A percentile compares a stretch with the other conserved stretches of the same genome.
Conservation (phyloP, 2,888 invertebrate species). For the Drosophila helvetica region DNA sequence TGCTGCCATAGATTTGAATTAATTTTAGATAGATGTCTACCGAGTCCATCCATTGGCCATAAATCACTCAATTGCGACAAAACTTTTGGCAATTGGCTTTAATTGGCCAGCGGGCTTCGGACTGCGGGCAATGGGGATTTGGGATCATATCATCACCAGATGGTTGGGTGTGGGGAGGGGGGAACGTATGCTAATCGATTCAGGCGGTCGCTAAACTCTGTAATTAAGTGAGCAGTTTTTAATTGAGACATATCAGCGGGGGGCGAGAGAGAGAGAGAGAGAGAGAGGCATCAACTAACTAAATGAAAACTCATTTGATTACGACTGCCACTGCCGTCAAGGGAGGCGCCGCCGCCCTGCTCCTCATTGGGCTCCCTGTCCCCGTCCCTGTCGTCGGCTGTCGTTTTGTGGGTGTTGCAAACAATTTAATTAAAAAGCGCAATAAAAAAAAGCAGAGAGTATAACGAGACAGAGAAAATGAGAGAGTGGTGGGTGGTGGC, state of each 20-base stretch:
- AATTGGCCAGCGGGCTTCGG: constrained; percentile 9
- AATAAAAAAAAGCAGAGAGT: constrained; percentile 66
- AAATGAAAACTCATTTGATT: constrained; percentile 33
- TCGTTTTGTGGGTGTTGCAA: constrained; percentile 39
- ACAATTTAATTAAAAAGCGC: constrained; percentile 75
- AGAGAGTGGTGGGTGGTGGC: neutral
- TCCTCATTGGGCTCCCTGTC: constrained; percentile 23
- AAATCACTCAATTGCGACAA: constrained; percentile 35
- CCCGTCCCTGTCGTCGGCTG: constrained; percentile 37
- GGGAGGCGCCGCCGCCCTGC: neutral
- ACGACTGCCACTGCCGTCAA: neutral
- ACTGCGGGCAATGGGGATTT: neutral
- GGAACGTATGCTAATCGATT: constrained; percentile 29
- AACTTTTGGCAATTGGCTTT: constrained; percentile 20
- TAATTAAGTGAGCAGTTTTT: constrained; percentile 42
- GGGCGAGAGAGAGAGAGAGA: constrained; percentile 21
- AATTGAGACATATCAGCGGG: constrained; percentile 38
- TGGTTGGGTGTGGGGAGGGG: neutral
- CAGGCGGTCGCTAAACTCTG: constrained; percentile 30
- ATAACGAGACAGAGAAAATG: neutral
- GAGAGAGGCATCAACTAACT: constrained; percentile 23
- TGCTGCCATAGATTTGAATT: neutral
- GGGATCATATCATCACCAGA: constrained; percentile 41
- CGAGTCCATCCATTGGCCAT: constrained; percentile 16
- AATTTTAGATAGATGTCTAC: neutral